Conservation (phyloP, 2,797 vertebrate genomes). For the Morus bassanus region DNA sequence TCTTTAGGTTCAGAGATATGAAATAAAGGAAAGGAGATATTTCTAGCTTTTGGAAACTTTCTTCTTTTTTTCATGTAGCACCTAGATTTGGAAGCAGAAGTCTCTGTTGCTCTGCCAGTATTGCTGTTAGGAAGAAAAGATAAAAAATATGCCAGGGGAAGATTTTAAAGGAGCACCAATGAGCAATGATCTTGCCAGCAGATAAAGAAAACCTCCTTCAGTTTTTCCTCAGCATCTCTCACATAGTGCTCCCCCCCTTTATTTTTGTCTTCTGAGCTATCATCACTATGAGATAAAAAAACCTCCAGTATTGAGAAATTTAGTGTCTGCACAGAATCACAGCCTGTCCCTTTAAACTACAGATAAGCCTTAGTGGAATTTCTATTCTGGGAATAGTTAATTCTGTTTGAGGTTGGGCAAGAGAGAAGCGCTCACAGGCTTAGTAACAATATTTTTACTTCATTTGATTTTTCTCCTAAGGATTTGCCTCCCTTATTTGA, state of each 20-base stretch:
- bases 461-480: conserved; percentile 31
- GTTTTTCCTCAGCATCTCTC: background rate
- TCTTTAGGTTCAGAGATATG: background rate
- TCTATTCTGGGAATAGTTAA: conserved; percentile 66
- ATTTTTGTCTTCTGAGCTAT: conserved; percentile 26
- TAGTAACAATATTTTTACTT: conserved; percentile 47
- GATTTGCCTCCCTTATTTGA: conserved; percentile 23
- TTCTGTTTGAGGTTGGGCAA: conserved; percentile 64
- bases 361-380: conserved; percentile 61
- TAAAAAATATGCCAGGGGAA: background rate
- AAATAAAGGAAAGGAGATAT: background rate
- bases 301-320: background rate
- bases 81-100: background rate
- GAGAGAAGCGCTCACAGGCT: background rate
- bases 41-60: background rate
- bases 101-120: background rate
- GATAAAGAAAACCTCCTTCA: background rate
- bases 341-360: conserved; percentile 55
- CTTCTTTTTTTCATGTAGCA: background rate
- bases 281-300: background rate
- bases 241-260: background rate
- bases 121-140: conserved; percentile 8
- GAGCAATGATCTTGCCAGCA: background rate
- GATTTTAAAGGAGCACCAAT: background rate
- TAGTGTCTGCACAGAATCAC: conserved; percentile 5